phyloP scores from a whole-genome alignment of 2,113 vertebrate genomes.

The Menura novaehollandiae region DNA sequence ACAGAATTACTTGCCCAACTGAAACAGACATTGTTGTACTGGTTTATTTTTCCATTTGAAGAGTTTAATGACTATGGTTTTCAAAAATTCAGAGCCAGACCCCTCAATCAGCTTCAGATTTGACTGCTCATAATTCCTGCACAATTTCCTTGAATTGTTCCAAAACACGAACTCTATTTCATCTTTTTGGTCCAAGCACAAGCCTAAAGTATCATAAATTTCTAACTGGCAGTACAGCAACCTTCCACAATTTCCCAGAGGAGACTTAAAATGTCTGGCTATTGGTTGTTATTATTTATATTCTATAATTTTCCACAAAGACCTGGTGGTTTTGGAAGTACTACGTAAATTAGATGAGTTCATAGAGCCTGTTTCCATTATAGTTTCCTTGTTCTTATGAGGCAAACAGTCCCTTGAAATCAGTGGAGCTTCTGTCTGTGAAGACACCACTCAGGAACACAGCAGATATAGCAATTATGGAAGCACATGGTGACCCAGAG shows the following conservation, averaged over 20 bases:
- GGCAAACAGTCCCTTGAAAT: background rate
- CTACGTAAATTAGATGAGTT: background rate
- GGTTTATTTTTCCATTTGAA: background rate
- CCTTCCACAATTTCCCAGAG: background rate
- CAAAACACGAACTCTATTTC: background rate
- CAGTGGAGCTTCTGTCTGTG: background rate
- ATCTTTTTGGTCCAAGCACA: background rate
- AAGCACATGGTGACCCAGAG: background rate
- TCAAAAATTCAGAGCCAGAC: background rate
- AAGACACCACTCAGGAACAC: background rate
- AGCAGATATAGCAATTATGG: fast-evolving
- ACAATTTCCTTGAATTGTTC: background rate
- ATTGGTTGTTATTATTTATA: conserved; percentile 9
- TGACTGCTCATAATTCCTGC: background rate
- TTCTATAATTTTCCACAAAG: background rate
- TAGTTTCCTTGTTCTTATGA: background rate
- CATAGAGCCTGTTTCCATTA: background rate
- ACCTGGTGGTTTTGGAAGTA: background rate
- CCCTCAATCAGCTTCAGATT: background rate
- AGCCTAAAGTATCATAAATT: background rate
- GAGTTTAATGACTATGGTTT: background rate
- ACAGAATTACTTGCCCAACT: background rate
- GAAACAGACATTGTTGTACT: background rate
- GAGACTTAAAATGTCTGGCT: background rate
- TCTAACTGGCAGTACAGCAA: background rate